These are phyloP conservation scores for Laspeyria flexula DNA, from an alignment of 2,888 invertebrate genomes.

Conservation along the genomic window DNA sequence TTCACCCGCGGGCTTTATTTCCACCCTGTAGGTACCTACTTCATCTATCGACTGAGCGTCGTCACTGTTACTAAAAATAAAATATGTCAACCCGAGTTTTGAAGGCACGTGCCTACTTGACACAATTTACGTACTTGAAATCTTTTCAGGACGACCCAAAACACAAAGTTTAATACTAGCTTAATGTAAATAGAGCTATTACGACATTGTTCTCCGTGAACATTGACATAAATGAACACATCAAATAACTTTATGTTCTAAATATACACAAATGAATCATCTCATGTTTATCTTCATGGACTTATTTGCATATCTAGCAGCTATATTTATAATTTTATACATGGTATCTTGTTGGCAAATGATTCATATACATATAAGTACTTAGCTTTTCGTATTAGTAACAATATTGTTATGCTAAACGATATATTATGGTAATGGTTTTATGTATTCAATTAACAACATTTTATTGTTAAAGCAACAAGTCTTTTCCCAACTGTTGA, in stretches of 20 bases:
- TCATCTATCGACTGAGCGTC: too few species aligned
- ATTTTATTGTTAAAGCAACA: conserved; percentile 79
- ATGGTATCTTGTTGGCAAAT: too few species aligned
- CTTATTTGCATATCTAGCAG: conserved; percentile 19
- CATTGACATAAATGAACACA: conserved; percentile 24
- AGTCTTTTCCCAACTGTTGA: conserved; percentile 82
- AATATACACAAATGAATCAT: conserved; percentile 10
- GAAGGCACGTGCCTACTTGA: background rate
- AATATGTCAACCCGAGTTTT: background rate
- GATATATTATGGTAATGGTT: conserved; percentile 30
- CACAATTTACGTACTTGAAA: background rate
- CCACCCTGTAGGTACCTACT: too few species aligned
- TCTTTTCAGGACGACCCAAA: conserved; percentile 13
- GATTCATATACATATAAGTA: too few species aligned
- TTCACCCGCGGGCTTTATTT: too few species aligned
- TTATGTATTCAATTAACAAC: conserved; percentile 65
- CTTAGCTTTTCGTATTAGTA: background rate
- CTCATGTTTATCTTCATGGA: conserved; percentile 4
- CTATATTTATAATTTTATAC: background rate
- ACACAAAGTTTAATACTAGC: conserved; percentile 14
- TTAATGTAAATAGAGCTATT: conserved; percentile 16
- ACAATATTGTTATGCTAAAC: conserved; percentile 13
- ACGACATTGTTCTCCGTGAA: conserved; percentile 19
- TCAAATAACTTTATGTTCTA: conserved; percentile 20
- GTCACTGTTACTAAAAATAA: background rate